Percentiles rank a stretch among this genome's conserved stretches.
Evolutionary conservation across 1,140 invertebrate species (phyloP).

Genomic region (Papilio glaucus): DNA sequence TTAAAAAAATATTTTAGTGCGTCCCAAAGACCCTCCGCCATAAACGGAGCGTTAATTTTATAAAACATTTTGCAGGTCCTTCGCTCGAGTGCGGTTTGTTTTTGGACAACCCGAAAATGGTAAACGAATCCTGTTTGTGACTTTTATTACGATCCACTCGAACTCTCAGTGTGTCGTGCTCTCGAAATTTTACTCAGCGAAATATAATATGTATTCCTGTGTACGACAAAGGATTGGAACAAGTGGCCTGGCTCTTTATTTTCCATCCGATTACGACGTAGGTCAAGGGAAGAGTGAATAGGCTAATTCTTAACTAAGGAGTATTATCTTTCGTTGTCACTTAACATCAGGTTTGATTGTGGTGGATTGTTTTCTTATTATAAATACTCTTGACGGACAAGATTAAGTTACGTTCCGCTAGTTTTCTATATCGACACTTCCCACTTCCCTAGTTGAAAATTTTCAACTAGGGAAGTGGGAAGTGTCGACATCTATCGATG

Average conservation of each 20-base stretch:
- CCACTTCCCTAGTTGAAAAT: no score
- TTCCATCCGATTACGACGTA: background rate
- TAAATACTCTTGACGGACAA: no score
- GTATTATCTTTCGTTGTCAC: background rate
- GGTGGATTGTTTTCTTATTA: no score
- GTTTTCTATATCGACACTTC: no score
- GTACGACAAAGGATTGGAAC: background rate
- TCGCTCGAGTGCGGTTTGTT: slow-evolving; percentile 27
- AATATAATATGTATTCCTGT: background rate
- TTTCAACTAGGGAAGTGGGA: no score
- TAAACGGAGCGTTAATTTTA: slow-evolving; percentile 18
- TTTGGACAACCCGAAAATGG: slow-evolving; percentile 26
- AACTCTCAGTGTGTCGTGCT: slow-evolving; percentile 4
- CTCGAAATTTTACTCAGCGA: slow-evolving; percentile 6
- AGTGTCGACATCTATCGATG: no score
- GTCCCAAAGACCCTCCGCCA: background rate
- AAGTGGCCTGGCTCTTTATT: background rate
- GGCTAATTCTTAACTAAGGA: background rate
- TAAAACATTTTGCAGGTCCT: slow-evolving; percentile 12
- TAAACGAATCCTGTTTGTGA: slow-evolving; percentile 25
- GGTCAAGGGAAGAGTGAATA: background rate
- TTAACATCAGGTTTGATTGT: no score
- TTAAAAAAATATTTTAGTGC: background rate
- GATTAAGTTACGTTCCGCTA: no score
- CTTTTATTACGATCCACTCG: slow-evolving; percentile 35